Evolutionary conservation across 1,140 invertebrate genomes (phyloP).

Genomic region (Megalopta genalis): DNA sequence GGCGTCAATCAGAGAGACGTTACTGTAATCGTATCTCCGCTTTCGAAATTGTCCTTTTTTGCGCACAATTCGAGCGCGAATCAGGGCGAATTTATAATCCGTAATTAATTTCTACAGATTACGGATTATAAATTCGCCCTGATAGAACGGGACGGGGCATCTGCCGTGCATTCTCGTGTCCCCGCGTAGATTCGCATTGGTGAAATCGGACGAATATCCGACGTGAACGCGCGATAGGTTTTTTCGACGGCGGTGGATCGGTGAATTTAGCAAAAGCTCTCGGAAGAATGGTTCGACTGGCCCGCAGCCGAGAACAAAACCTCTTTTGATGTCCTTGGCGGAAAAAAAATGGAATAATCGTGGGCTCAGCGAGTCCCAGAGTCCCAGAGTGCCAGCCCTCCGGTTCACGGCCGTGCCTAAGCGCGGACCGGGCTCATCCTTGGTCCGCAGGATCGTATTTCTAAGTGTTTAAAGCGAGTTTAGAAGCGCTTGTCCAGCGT

Average conservation of each 20-base stretch:
- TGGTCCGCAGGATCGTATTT: constrained; percentile 52
- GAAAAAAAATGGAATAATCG: constrained; percentile 1
- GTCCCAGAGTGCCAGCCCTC: neutral
- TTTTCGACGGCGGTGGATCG: neutral
- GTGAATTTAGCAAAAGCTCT: neutral
- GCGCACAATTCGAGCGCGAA: too few species aligned
- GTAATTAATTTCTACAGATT: too few species aligned
- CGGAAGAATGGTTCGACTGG: neutral
- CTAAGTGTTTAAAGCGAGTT: constrained; percentile 54
- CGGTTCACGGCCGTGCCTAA: neutral
- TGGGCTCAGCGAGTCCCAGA: neutral
- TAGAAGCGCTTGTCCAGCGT: constrained; percentile 33
- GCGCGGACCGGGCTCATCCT: constrained; percentile 34
- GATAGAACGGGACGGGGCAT: too few species aligned
- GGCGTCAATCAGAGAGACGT: too few species aligned
- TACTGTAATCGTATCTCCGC: too few species aligned
- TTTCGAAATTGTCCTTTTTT: too few species aligned
- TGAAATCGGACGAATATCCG: too few species aligned
- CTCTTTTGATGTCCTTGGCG: neutral
- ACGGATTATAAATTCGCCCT: too few species aligned
- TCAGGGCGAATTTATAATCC: too few species aligned
- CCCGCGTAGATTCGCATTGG: too few species aligned
- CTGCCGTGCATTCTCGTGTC: too few species aligned
- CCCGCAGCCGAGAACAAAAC: neutral
- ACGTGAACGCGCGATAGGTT: neutral